phyloP scores from a whole-genome alignment of 2,888 invertebrate species.

The Nemoura dubitans region DNA sequence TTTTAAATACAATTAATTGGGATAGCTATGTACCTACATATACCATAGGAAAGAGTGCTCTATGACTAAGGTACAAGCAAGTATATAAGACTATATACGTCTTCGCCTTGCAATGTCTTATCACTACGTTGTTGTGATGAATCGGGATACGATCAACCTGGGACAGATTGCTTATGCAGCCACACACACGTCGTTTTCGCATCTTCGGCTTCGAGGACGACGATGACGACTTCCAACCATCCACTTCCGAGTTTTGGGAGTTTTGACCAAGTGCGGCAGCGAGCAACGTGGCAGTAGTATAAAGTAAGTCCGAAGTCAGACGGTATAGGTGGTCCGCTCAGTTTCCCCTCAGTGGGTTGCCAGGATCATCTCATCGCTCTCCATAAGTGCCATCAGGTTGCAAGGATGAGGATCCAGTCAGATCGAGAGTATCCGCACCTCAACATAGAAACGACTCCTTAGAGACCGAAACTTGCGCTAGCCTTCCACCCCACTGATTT shows the following conservation, averaged over 20 bases:
- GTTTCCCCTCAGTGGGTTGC: slow-evolving; percentile 5
- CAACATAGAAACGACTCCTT: slow-evolving; percentile 56
- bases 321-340: slow-evolving; percentile 23
- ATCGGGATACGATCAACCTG: not conserved
- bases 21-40: too few relatives aligned
- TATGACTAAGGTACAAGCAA: too few relatives aligned
- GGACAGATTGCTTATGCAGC: slow-evolving; percentile 3
- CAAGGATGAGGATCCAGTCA: slow-evolving; percentile 25
- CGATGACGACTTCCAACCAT: not conserved
- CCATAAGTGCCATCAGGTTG: slow-evolving; percentile 27
- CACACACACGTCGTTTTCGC: not conserved
- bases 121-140: not conserved
- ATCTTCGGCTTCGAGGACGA: too few relatives aligned
- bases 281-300: not conserved
- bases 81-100: too few relatives aligned
- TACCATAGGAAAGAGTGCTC: too few relatives aligned
- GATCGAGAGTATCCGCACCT: slow-evolving; percentile 43
- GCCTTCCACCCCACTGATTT: slow-evolving; percentile 52
- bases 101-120: too few relatives aligned
- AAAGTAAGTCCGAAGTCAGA: slow-evolving; percentile 7
- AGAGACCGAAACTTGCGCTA: slow-evolving; percentile 44
- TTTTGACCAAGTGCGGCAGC: not conserved
- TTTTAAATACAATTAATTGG: too few relatives aligned
- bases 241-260: slow-evolving; percentile 3
- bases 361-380: slow-evolving; percentile 32